A percentile compares a stretch with the other conserved stretches of the same genome.
These are phyloP conservation scores for Agonopterix alstromeriana DNA, from an alignment of 2,888 invertebrate species.

Conservation along the genomic window DNA sequence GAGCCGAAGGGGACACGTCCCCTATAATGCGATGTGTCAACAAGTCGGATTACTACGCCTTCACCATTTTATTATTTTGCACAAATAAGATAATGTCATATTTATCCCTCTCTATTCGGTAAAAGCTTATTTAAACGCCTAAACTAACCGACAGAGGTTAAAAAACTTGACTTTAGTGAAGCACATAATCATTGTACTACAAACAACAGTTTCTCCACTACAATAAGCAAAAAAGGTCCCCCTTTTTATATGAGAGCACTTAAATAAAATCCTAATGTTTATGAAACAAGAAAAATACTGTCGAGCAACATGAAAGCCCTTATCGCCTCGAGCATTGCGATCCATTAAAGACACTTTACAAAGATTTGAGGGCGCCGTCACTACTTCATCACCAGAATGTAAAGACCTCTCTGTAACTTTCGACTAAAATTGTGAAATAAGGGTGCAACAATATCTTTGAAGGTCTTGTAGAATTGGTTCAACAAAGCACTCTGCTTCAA, in stretches of 20 bases:
- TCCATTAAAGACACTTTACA: constrained; percentile 67
- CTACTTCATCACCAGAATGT: constrained; percentile 40
- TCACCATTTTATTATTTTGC: constrained; percentile 13
- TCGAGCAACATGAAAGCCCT: constrained; percentile 58
- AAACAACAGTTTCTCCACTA: constrained; percentile 9
- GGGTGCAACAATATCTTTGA: constrained; percentile 21
- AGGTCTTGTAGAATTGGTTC: constrained; percentile 26
- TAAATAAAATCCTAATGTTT: constrained; percentile 55
- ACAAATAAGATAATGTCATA: background rate
- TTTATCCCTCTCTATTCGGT: background rate
- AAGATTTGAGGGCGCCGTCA: constrained; percentile 54
- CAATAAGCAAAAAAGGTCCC: constrained; percentile 10
- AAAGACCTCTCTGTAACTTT: constrained; percentile 26
- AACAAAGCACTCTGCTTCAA: constrained; percentile 36
- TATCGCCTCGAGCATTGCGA: constrained; percentile 50
- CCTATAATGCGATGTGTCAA: constrained; percentile 36
- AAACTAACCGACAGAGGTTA: background rate
- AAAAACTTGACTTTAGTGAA: background rate
- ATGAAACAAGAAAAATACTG: constrained; percentile 55
- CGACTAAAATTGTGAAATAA: background rate
- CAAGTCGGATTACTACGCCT: constrained; percentile 40
- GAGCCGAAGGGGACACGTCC: constrained; percentile 20
- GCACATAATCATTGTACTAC: background rate
- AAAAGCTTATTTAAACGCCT: background rate
- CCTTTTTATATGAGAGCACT: constrained; percentile 15